A percentile compares a stretch with the other conserved stretches of the same genome.
phyloP scores from a whole-genome alignment of 2,888 invertebrate species.

The Caenorhabditis sp. region DNA sequence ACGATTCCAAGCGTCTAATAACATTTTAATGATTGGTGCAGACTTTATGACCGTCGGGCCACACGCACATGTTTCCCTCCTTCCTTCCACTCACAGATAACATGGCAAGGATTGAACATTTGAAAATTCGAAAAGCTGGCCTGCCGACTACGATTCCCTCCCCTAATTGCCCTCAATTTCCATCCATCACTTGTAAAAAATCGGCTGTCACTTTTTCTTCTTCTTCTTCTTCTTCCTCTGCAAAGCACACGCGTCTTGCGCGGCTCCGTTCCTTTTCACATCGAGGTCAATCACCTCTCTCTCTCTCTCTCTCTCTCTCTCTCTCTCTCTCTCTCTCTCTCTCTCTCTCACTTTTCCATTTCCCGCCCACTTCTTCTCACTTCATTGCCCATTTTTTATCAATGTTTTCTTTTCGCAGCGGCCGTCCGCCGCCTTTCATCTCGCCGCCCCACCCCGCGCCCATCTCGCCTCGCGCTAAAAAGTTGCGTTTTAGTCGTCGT shows the following conservation, averaged over 20 bases:
- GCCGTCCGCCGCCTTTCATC: constrained; percentile 28
- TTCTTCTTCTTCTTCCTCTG: neutral
- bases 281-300: neutral
- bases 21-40: constrained; percentile 19
- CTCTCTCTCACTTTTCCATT: neutral
- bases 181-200: neutral
- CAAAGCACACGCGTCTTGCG: neutral
- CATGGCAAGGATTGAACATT: too few relatives aligned
- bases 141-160: too few relatives aligned
- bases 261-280: neutral
- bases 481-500: constrained; percentile 38
- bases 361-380: constrained; percentile 14
- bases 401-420: constrained; percentile 49
- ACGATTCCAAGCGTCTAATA: constrained; percentile 27
- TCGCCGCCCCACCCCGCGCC: constrained; percentile 16
- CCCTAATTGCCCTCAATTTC: neutral
- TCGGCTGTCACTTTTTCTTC: neutral
- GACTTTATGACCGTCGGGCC: constrained; percentile 40
- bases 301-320: neutral
- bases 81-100: neutral
- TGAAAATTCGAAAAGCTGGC: neutral
- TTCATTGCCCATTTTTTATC: constrained; percentile 50
- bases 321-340: neutral
- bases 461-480: constrained; percentile 20
- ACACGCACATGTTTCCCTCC: neutral